Conservation (phyloP, 2,888 invertebrate genomes). For the Campoplex nolae region DNA sequence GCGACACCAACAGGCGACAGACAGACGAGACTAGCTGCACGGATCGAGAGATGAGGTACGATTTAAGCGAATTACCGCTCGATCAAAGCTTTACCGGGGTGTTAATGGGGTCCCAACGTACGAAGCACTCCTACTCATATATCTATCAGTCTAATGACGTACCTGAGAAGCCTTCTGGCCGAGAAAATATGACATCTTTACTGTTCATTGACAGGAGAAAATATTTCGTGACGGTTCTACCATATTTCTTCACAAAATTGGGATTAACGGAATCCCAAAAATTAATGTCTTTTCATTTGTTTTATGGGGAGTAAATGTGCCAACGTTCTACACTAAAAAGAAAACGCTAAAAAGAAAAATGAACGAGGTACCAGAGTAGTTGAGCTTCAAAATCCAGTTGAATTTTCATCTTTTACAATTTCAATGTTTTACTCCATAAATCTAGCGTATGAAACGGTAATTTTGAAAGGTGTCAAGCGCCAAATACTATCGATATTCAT, state of each 20-base stretch:
- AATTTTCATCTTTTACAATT: too few relatives aligned
- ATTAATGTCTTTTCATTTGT: too few relatives aligned
- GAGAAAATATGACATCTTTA: not conserved
- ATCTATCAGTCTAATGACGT: not conserved
- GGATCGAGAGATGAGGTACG: constrained; percentile 67
- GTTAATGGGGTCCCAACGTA: constrained; percentile 28
- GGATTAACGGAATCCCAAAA: too few relatives aligned
- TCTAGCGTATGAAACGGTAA: too few relatives aligned
- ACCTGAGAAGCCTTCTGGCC: constrained; percentile 27
- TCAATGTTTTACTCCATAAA: too few relatives aligned
- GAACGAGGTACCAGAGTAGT: too few relatives aligned
- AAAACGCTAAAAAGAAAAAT: too few relatives aligned
- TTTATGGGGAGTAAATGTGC: too few relatives aligned
- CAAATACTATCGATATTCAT: not conserved
- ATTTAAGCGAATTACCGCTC: constrained; percentile 80
- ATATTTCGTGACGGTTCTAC: not conserved
- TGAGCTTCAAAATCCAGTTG: too few relatives aligned
- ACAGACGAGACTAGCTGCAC: constrained; percentile 12
- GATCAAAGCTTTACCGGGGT: constrained; percentile 76
- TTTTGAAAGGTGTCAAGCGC: not conserved
- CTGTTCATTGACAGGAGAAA: not conserved
- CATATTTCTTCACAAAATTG: not conserved
- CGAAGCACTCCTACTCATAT: not conserved
- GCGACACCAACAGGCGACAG: constrained; percentile 58
- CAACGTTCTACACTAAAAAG: too few relatives aligned